Conservation (phyloP, 2,797 vertebrate species). For the Threskiornis aethiopicus region DNA sequence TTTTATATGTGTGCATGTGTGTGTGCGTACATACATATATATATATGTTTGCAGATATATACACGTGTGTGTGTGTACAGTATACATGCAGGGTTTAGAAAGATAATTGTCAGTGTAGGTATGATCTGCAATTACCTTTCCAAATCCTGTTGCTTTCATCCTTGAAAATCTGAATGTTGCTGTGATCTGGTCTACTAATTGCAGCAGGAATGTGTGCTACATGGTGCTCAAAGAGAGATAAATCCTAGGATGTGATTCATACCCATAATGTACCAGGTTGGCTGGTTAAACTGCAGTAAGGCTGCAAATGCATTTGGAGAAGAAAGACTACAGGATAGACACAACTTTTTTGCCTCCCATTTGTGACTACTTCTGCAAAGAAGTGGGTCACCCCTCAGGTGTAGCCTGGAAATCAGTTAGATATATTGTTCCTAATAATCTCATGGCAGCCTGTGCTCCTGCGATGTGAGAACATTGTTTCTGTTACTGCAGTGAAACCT, state of each 20-base stretch:
- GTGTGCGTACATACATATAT: too few relatives aligned
- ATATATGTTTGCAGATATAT: background rate
- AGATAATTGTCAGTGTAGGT: background rate
- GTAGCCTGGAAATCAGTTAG: background rate
- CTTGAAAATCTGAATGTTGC: background rate
- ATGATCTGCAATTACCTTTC: background rate
- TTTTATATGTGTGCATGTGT: background rate
- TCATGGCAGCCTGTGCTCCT: background rate
- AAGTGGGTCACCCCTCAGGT: background rate
- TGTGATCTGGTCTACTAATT: background rate
- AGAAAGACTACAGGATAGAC: background rate
- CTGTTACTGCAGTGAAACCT: background rate
- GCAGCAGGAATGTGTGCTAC: background rate
- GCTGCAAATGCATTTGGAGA: background rate
- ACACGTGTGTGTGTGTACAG: background rate
- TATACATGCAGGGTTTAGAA: background rate
- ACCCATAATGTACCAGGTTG: too few relatives aligned
- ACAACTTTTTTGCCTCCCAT: background rate
- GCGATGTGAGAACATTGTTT: fast-evolving
- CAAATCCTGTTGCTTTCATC: background rate
- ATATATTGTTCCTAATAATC: background rate
- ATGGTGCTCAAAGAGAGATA: background rate
- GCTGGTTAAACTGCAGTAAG: background rate
- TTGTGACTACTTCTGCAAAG: background rate
- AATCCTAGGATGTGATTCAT: background rate